phyloP scores from a whole-genome alignment of 2,888 invertebrate genomes.

The Apamea monoglypha region DNA sequence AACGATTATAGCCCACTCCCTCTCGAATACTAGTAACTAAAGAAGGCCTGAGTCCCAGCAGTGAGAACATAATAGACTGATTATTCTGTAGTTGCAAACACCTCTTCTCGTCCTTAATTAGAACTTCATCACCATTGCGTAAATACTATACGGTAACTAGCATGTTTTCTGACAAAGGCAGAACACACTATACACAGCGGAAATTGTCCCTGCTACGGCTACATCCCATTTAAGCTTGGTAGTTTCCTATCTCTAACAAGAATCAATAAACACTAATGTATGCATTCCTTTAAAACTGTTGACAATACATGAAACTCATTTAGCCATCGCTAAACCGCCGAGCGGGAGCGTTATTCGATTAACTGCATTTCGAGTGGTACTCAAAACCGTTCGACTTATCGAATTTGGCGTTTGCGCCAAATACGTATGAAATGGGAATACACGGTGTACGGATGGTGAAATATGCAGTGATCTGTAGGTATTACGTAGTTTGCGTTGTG shows the following conservation, averaged over 20 bases:
- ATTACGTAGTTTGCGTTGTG: not conserved
- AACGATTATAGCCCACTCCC: no score
- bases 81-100: not conserved
- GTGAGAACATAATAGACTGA: no score
- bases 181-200: not conserved
- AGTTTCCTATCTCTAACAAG: slow-evolving; percentile 25
- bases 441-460: slow-evolving; percentile 63
- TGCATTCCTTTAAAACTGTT: slow-evolving; percentile 50
- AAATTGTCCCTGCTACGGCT: slow-evolving; percentile 16
- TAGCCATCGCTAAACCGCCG: slow-evolving; percentile 68
- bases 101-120: slow-evolving; percentile 4
- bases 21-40: no score
- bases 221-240: not conserved
- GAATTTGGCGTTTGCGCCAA: slow-evolving; percentile 78
- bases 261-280: slow-evolving; percentile 51
- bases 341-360: slow-evolving; percentile 76
- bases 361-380: slow-evolving; percentile 75
- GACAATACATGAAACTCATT: slow-evolving; percentile 69
- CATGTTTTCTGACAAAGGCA: slow-evolving; percentile 2
- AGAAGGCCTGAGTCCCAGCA: no score
- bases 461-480: slow-evolving; percentile 58
- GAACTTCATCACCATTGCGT: not conserved
- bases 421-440: slow-evolving; percentile 70
- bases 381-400: slow-evolving; percentile 77
- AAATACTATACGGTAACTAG: not conserved